These are phyloP conservation scores for Nibea coibor DNA, from an alignment of 2,113 vertebrate species.

Conservation along the genomic window DNA sequence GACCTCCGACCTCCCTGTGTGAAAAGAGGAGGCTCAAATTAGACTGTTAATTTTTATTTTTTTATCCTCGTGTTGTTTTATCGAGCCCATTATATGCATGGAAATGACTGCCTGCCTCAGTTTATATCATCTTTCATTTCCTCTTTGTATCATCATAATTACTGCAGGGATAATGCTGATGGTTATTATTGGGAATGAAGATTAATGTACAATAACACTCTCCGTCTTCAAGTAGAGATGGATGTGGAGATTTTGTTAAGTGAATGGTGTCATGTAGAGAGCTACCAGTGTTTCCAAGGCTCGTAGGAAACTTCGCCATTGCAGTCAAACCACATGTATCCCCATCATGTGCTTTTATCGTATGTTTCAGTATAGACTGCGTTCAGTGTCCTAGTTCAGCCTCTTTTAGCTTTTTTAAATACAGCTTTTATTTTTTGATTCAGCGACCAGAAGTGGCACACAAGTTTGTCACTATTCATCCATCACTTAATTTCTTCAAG, in stretches of 20 bases:
- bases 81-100: background rate
- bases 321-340: background rate
- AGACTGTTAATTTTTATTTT: too few relatives aligned
- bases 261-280: background rate
- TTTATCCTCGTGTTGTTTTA: background rate
- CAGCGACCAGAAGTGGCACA: background rate
- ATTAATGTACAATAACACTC: conserved; percentile 12
- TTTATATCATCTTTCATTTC: conserved; percentile 18
- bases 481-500: background rate
- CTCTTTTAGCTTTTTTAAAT: background rate
- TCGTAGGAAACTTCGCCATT: background rate
- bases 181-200: conserved; percentile 4
- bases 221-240: background rate
- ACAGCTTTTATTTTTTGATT: background rate
- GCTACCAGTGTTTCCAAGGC: background rate
- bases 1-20: background rate
- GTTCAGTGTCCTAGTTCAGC: background rate
- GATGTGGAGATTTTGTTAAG: background rate
- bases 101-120: background rate
- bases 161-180: conserved; percentile 12
- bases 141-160: conserved; percentile 3
- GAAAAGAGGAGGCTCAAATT: background rate
- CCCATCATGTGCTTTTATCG: background rate
- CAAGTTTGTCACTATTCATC: background rate
- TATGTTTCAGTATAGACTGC: background rate